A percentile compares a stretch with the other conserved stretches of the same genome.
Conservation (phyloP, 2,888 invertebrate genomes). For the Epistrophella euchroma region DNA sequence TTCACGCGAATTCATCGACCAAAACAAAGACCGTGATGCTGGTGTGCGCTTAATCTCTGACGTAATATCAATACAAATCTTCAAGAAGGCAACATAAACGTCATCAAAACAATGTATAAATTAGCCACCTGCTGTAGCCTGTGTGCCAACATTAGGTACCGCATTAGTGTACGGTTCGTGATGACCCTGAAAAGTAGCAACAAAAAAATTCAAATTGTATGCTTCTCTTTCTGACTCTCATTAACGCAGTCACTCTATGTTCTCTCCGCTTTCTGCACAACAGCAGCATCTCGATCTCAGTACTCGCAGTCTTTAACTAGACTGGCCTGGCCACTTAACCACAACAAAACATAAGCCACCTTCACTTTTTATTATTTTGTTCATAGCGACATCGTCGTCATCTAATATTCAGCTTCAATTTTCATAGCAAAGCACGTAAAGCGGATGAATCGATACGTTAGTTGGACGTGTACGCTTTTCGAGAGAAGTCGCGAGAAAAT, state of each 20-base stretch:
- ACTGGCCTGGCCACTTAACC: slow-evolving; percentile 54
- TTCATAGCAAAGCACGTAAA: slow-evolving; percentile 67
- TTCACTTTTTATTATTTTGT: slow-evolving; percentile 70
- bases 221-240: slow-evolving; percentile 33
- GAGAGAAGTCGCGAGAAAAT: slow-evolving; percentile 63
- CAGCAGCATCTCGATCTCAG: slow-evolving; percentile 20
- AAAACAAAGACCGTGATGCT: slow-evolving; percentile 70
- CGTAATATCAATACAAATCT: slow-evolving; percentile 54
- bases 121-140: slow-evolving; percentile 61
- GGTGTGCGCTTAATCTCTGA: slow-evolving; percentile 42
- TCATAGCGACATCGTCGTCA: slow-evolving; percentile 34
- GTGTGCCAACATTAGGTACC: neutral
- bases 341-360: slow-evolving; percentile 69
- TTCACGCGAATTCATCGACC: slow-evolving; percentile 69
- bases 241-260: slow-evolving; percentile 15
- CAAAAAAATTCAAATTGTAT: slow-evolving; percentile 37
- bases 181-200: slow-evolving; percentile 66
- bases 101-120: slow-evolving; percentile 50
- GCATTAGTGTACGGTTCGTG: slow-evolving; percentile 38
- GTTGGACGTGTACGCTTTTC: slow-evolving; percentile 71
- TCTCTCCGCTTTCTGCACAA: slow-evolving; percentile 73
- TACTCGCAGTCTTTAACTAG: slow-evolving; percentile 40
- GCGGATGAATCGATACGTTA: slow-evolving; percentile 75
- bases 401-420: slow-evolving; percentile 59
- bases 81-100: slow-evolving; percentile 53